A percentile compares a stretch with the other conserved stretches of the same genome.
Conservation (phyloP, 1,140 invertebrate species). For the Drosophila aff. region DNA sequence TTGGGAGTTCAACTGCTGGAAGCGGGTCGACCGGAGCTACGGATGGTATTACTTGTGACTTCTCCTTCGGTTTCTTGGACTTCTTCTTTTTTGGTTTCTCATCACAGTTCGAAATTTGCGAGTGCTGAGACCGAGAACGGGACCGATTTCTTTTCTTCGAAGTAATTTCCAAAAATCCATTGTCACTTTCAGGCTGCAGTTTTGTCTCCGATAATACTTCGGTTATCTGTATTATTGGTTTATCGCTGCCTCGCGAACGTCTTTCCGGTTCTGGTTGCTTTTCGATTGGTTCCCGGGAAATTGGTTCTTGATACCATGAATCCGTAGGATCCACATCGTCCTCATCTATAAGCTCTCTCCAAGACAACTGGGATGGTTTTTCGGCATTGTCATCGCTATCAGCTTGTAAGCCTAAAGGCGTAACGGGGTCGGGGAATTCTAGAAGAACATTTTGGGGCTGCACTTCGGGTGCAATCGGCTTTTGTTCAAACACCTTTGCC, state of each 20-base stretch:
- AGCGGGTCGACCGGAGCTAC: slow-evolving; percentile 2
- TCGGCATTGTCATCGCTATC: slow-evolving; percentile 24
- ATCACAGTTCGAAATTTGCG: slow-evolving; percentile 41
- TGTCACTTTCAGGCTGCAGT: slow-evolving; percentile 40
- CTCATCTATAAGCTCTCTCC: slow-evolving; percentile 78
- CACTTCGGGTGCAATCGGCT: not conserved
- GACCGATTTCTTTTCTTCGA: slow-evolving; percentile 73
- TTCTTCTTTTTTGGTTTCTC: slow-evolving; percentile 69
- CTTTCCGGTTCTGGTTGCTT: slow-evolving; percentile 28
- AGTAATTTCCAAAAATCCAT: slow-evolving; percentile 67
- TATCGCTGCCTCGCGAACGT: slow-evolving; percentile 50
- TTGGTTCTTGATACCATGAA: slow-evolving; percentile 28
- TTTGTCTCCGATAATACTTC: slow-evolving; percentile 37
- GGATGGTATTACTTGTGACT: slow-evolving; percentile 7
- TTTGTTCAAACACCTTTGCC: not conserved
- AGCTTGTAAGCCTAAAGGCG: slow-evolving; percentile 14
- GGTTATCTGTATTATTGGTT: slow-evolving; percentile 65
- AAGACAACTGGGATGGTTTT: slow-evolving; percentile 49
- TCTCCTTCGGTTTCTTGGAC: slow-evolving; percentile 60
- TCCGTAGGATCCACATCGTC: slow-evolving; percentile 45
- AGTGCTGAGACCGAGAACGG: slow-evolving; percentile 76
- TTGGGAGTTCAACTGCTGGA: not conserved
- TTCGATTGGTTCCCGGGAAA: not conserved
- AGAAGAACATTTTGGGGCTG: slow-evolving; percentile 14
- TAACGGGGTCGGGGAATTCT: slow-evolving; percentile 63